phyloP scores from a whole-genome alignment of 2,888 invertebrate genomes.

The Ptilodon capucinus region DNA sequence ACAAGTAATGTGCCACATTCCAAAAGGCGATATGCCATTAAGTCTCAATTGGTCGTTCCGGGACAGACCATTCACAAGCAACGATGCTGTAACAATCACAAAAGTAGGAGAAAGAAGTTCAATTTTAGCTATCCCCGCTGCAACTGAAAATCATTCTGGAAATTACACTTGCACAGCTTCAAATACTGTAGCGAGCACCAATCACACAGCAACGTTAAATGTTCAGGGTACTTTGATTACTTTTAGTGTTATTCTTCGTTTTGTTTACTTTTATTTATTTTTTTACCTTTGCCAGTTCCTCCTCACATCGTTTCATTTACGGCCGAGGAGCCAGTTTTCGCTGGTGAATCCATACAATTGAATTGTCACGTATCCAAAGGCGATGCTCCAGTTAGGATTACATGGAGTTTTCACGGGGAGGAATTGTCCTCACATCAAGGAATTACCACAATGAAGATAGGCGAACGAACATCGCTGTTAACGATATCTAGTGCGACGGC shows the following conservation, averaged over 20 bases:
- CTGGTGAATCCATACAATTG: conserved; percentile 85
- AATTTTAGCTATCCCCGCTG: conserved; percentile 85
- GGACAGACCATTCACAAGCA: conserved; percentile 71
- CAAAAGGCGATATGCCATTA: conserved; percentile 88
- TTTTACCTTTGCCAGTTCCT: conserved; percentile 73
- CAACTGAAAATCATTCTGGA: conserved; percentile 87
- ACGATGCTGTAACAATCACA: conserved; percentile 73
- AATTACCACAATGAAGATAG: conserved; percentile 82
- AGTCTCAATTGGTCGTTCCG: conserved; percentile 87
- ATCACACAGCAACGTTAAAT: conserved; percentile 84
- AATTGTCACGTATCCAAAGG: conserved; percentile 86
- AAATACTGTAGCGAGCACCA: conserved; percentile 85
- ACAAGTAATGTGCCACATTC: conserved; percentile 80
- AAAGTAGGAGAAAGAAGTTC: conserved; percentile 84
- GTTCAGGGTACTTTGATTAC: conserved; percentile 84
- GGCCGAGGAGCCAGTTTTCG: conserved; percentile 84
- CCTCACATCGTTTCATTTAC: conserved; percentile 85
- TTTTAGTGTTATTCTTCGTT: conserved; percentile 42
- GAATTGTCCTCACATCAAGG: conserved; percentile 79
- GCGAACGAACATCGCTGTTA: conserved; percentile 85
- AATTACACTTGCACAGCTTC: conserved; percentile 89
- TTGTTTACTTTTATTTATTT: conserved; percentile 23
- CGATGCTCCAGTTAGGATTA: conserved; percentile 87
- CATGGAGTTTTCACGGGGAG: conserved; percentile 88
- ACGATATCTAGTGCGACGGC: conserved; percentile 85